Evolutionary conservation across 2,113 vertebrate species (phyloP).

Genomic region (Chascanopsetta lugubris): DNA sequence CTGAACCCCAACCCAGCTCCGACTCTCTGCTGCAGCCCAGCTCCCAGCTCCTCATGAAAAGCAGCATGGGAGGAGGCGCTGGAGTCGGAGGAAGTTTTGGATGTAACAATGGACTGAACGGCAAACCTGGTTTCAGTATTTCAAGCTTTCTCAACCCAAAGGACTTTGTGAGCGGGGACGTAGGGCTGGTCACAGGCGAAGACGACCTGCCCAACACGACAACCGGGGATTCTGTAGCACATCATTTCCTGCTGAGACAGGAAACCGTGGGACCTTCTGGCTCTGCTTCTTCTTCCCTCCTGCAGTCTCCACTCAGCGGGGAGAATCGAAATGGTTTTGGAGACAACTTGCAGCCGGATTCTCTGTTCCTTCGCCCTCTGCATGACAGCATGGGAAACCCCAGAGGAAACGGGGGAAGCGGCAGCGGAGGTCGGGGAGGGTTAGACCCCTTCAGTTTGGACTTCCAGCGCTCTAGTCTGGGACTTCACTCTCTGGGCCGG

Average conservation of each 20-base stretch:
- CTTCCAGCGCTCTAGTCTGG: conserved; percentile 88
- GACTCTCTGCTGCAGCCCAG: conserved; percentile 91
- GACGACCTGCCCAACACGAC: conserved; percentile 93
- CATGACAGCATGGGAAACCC: conserved; percentile 84
- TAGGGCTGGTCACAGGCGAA: conserved; percentile 76
- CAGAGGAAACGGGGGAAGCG: conserved; percentile 61
- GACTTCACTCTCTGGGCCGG: conserved; percentile 87
- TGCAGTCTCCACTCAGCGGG: conserved; percentile 66
- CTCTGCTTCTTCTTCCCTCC: conserved; percentile 78
- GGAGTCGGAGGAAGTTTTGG: conserved; percentile 43
- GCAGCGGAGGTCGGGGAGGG: conserved; percentile 65
- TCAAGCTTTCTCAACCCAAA: conserved; percentile 88
- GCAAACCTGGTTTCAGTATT: conserved; percentile 88
- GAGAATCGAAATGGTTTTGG: conserved; percentile 81
- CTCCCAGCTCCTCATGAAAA: conserved; percentile 88
- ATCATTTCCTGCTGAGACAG: conserved; percentile 85
- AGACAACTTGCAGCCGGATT: conserved; percentile 80
- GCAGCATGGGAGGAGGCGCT: conserved; percentile 59
- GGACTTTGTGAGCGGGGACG: conserved; percentile 71
- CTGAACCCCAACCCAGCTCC: conserved; percentile 90
- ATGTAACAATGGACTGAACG: conserved; percentile 78
- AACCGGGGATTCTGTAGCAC: conserved; percentile 84
- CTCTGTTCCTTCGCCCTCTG: conserved; percentile 88
- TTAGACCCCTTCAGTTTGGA: conserved; percentile 89
- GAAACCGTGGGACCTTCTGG: conserved; percentile 77